Conservation (phyloP, 2,113 vertebrate genomes). For the Corythaixoides concolor region DNA sequence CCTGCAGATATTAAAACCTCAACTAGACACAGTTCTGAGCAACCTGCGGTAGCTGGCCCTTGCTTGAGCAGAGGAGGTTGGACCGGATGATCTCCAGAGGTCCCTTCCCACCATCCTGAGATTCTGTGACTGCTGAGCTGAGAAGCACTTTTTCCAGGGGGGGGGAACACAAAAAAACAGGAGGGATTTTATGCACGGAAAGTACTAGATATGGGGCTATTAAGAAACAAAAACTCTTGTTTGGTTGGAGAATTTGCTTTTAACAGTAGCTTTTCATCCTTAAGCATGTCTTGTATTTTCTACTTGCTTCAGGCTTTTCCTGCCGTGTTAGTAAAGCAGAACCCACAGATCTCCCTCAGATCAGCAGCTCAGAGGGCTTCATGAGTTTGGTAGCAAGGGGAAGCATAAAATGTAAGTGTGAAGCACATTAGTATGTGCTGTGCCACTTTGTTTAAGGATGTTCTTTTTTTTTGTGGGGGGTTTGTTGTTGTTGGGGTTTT, state of each 20-base stretch:
- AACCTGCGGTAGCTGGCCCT: neutral
- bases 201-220: neutral
- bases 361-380: neutral
- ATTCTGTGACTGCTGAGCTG: neutral
- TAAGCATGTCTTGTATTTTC: neutral
- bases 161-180: too few species aligned
- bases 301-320: neutral
- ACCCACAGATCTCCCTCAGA: neutral
- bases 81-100: neutral
- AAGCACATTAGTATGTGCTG: neutral
- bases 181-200: neutral
- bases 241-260: conserved; percentile 11
- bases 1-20: neutral
- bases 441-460: neutral
- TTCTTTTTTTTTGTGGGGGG: neutral
- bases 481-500: neutral
- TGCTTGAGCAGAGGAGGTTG: neutral
- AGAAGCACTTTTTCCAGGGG: neutral
- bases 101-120: neutral
- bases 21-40: neutral
- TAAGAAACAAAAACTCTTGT: neutral
- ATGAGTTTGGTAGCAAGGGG: neutral
- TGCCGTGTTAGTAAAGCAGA: neutral
- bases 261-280: neutral
- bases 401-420: neutral